phyloP scores from a whole-genome alignment of 2,888 invertebrate species.

The Mystacides longicornis region DNA sequence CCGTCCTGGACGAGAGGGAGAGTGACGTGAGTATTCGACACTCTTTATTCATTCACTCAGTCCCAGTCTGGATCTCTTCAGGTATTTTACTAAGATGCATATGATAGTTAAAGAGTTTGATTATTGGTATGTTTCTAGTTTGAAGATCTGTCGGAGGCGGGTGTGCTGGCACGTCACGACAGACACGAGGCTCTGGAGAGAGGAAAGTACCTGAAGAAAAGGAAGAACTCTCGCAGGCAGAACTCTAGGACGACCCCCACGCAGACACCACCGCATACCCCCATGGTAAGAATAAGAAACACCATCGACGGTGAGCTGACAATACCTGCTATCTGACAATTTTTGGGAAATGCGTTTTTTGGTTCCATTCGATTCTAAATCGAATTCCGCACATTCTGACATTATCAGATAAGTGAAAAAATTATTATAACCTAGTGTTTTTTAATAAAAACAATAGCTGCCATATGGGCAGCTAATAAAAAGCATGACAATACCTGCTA shows the following conservation, averaged over 20 bases:
- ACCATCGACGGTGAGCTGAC: too few species aligned
- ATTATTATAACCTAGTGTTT: too few species aligned
- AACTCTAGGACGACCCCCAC: constrained; percentile 58
- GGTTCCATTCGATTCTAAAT: too few species aligned
- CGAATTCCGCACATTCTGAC: too few species aligned
- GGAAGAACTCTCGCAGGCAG: constrained; percentile 39
- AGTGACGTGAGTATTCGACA: constrained; percentile 36
- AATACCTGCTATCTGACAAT: too few species aligned
- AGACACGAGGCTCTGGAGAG: constrained; percentile 75
- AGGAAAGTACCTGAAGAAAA: constrained; percentile 59
- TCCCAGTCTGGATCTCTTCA: not conserved
- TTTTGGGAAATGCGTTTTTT: too few species aligned
- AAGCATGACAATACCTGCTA: too few species aligned
- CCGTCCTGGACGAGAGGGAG: constrained; percentile 44
- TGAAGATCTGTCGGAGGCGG: constrained; percentile 76
- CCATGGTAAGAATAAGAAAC: constrained; percentile 10
- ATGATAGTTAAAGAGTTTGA: not conserved
- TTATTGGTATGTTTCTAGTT: constrained; percentile 34
- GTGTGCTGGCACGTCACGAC: constrained; percentile 63
- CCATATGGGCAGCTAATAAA: too few species aligned
- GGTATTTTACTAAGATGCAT: too few species aligned
- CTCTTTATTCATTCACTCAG: not conserved
- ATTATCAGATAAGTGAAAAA: too few species aligned
- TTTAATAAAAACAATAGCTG: too few species aligned
- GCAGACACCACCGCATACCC: constrained; percentile 36